Conservation (phyloP, 2,113 vertebrate genomes). For the Epinephelus fuscoguttatus region DNA sequence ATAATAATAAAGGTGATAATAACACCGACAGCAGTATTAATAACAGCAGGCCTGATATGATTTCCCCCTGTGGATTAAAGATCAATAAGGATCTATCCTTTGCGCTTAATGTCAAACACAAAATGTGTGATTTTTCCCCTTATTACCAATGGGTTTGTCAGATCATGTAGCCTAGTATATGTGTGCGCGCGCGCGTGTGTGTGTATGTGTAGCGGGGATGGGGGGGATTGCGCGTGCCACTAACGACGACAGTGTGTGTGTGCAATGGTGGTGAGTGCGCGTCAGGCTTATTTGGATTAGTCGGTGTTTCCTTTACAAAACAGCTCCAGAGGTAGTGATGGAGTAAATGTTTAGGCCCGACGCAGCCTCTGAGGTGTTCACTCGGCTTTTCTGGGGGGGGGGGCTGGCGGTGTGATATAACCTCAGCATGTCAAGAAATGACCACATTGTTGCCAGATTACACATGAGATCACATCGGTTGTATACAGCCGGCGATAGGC, state of each 20-base stretch:
- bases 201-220: conserved; percentile 45
- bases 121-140: conserved; percentile 30
- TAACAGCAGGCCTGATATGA: conserved; percentile 25
- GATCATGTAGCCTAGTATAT: conserved; percentile 55
- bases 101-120: conserved; percentile 29
- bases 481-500: conserved; percentile 32
- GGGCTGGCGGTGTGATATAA: conserved; percentile 3
- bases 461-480: conserved; percentile 57
- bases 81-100: conserved; percentile 5
- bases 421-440: conserved; percentile 16
- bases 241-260: conserved; percentile 27
- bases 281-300: conserved; percentile 73
- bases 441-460: conserved; percentile 47
- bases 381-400: conserved; percentile 14
- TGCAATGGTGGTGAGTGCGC: conserved; percentile 68
- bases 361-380: conserved; percentile 28
- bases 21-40: conserved; percentile 8
- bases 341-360: conserved; percentile 51
- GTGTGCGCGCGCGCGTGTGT: conserved; percentile 24
- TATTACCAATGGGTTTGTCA: conserved; percentile 43
- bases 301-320: conserved; percentile 67
- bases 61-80: background rate
- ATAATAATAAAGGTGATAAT: conserved; percentile 20
- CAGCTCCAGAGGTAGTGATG: conserved; percentile 60
- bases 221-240: conserved; percentile 55